Conservation (phyloP, 92 coral and sea anemone species). For the Parazoanthus darwini region DNA sequence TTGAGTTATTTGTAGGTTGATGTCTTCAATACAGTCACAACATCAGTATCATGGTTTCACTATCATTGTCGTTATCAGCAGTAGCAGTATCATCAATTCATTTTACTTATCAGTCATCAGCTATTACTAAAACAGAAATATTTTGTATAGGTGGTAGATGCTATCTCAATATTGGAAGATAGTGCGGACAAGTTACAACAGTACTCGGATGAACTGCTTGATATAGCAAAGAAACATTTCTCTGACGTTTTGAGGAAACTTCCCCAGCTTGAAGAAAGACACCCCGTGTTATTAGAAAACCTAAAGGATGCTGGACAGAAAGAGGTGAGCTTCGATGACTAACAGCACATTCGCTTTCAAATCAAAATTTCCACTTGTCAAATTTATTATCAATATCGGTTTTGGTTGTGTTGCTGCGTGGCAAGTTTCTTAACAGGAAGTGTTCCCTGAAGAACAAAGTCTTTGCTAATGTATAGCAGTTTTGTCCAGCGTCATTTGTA, state of each 20-base stretch:
- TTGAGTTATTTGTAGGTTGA: too few species aligned
- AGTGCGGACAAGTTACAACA: constrained; percentile 90
- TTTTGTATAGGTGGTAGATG: constrained; percentile 71
- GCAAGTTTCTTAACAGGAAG: not conserved
- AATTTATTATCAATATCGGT: too few species aligned
- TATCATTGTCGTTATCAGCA: not conserved
- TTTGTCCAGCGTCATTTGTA: not conserved
- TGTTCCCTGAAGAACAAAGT: not conserved
- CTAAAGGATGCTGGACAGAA: constrained; percentile 71
- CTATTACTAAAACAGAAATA: not conserved
- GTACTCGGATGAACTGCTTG: constrained; percentile 81
- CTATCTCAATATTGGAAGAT: constrained; percentile 79
- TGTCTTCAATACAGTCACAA: too few species aligned
- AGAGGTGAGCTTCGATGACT: constrained; percentile 52
- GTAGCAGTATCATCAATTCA: too few species aligned
- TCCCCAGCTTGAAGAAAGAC: constrained; percentile 67
- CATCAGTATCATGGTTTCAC: too few species aligned
- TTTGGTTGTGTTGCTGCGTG: too few species aligned
- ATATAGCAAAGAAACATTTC: constrained; percentile 81
- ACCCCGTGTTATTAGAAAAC: constrained; percentile 55
- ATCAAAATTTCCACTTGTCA: not conserved
- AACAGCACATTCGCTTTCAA: too few species aligned
- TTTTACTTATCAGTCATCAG: too few species aligned
- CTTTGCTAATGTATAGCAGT: not conserved
- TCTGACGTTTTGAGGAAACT: constrained; percentile 81